A percentile compares a stretch with the other conserved stretches of the same genome.
Conservation (phyloP, 2,797 vertebrate species). For the Amniataba percoides region DNA sequence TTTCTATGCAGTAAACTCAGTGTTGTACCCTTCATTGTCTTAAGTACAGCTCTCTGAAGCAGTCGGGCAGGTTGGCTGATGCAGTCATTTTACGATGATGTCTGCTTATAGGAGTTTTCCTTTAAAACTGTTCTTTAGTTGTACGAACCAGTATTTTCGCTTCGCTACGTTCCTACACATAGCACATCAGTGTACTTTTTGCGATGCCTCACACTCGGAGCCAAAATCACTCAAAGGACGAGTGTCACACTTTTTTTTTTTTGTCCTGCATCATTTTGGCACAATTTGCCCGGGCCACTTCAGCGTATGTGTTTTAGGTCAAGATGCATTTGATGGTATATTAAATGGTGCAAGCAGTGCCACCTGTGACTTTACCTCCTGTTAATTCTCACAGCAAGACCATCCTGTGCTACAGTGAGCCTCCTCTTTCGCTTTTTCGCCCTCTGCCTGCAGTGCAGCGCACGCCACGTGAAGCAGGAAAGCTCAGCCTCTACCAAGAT, state of each 20-base stretch:
- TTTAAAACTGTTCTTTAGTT: constrained; percentile 39
- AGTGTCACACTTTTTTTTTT: neutral
- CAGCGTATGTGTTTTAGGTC: constrained; percentile 44
- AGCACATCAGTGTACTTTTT: constrained; percentile 14
- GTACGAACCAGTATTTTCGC: constrained; percentile 56
- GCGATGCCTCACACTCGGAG: constrained; percentile 30
- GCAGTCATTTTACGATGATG: constrained; percentile 60
- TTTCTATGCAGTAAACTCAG: constrained; percentile 85
- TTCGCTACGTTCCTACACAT: neutral
- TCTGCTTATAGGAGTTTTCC: constrained; percentile 40
- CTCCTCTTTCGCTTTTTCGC: constrained; percentile 25
- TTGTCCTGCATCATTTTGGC: constrained; percentile 17
- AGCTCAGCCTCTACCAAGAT: constrained; percentile 43
- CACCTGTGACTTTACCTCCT: constrained; percentile 66
- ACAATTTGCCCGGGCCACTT: constrained; percentile 17
- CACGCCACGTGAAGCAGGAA: constrained; percentile 21
- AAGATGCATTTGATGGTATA: constrained; percentile 47
- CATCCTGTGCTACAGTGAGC: constrained; percentile 36
- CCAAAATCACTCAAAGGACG: constrained; percentile 52
- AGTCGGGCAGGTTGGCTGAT: constrained; percentile 49
- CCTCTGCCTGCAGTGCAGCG: constrained; percentile 43
- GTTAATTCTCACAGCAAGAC: constrained; percentile 41
- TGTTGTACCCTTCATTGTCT: constrained; percentile 68
- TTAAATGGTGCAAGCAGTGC: constrained; percentile 55
- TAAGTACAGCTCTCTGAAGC: constrained; percentile 55